These are phyloP conservation scores for Erythrolamprus reginae DNA, from an alignment of 2,113 vertebrate genomes.

Conservation along the genomic window DNA sequence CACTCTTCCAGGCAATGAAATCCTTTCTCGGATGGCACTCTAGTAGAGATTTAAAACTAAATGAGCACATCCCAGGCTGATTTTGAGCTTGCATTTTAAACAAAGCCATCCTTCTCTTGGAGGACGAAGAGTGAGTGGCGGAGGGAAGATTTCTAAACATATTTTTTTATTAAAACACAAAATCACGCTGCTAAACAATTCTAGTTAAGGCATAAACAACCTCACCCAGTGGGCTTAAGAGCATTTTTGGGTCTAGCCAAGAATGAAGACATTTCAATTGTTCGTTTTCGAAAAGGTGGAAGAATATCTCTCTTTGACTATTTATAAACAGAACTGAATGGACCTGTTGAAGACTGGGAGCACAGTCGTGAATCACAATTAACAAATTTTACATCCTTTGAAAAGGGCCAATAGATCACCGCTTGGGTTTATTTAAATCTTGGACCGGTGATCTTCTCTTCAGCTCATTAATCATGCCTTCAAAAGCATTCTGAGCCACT, in stretches of 20 bases:
- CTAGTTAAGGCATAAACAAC: background rate
- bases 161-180: background rate
- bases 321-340: background rate
- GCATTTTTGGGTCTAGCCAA: background rate
- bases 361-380: background rate
- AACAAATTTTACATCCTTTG: background rate
- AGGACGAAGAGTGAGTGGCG: background rate
- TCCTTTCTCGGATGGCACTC: background rate
- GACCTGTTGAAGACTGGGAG: background rate
- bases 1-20: background rate
- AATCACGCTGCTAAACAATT: background rate
- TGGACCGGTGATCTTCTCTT: background rate
- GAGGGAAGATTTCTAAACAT: background rate
- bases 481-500: background rate
- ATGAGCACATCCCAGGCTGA: constrained; percentile 2
- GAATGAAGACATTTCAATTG: background rate
- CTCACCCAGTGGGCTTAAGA: background rate
- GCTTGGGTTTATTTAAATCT: background rate
- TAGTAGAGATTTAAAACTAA: constrained; percentile 2
- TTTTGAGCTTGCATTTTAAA: constrained; percentile 39
- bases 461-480: background rate
- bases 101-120: background rate
- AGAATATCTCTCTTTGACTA: background rate
- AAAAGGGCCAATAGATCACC: background rate
- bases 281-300: background rate